Evolutionary conservation across 2,888 invertebrate genomes (phyloP), one percentile per base, ranked within the genome.

Genomic region (Ectobius pallidus): DNA sequence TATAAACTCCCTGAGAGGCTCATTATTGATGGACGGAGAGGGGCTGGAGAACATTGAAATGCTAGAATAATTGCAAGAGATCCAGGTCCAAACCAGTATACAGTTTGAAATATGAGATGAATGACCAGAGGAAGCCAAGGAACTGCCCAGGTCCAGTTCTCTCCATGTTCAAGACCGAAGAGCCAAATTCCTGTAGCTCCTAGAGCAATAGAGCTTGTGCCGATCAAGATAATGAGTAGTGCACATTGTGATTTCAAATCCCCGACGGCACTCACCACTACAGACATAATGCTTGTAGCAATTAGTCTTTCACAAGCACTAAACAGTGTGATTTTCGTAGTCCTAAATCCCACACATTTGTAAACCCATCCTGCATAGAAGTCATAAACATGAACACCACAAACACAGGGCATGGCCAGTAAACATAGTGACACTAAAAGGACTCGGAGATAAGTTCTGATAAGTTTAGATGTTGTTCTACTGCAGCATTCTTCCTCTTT

Each of bases 111-210:
- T 7, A 32, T 16, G 6, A 39, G 25, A 6, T 27, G 44, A 25
- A 44, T 25, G 2, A n/a, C 39, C n/a, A 65, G 25, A 11, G 65
- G 65, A 16, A 65, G 20, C 65, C 65, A 65, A 4, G 44, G 44
- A 20, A 65, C 65, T 20, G 42, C 25, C 65, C 65, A 65, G 0
- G 16, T 65, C 65, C 65, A 65, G 6, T 65, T 65, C 65, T 65
- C 65, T 7, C 42, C 42, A n/a, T 65, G 65, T 9, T 65, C 65
- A 1, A 65, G 14, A 25, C 65, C n/a, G 25, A 65, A 65, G 39
- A 65, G 42, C 25, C 22, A 44, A 16, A 65, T 14, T 7, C 65
- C 65, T 20, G 44, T 65, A 1, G 65, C 22, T 7, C 39, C n/a
- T 4, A 65, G 44, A 7, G 25, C 44, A 32, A 65, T 14, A 25